These are phyloP conservation scores for Mixornis gularis DNA, from an alignment of 2,113 vertebrate genomes.

Conservation along the genomic window DNA sequence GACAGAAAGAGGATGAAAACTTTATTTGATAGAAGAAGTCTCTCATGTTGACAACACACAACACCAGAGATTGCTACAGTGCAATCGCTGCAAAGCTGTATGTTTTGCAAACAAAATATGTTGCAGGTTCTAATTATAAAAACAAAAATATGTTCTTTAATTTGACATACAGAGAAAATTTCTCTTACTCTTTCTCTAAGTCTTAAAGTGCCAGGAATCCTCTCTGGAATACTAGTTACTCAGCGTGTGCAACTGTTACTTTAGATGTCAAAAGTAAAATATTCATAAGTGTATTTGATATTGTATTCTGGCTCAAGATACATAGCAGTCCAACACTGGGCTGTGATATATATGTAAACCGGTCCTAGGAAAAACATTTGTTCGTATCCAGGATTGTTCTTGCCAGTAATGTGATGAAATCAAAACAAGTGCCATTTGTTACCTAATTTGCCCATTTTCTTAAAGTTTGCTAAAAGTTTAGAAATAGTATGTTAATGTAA, in stretches of 20 bases:
- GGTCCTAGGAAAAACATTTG: neutral
- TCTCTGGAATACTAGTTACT: neutral
- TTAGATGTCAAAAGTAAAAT: constrained; percentile 38
- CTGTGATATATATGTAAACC: neutral
- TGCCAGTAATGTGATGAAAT: neutral
- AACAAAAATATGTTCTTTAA: constrained; percentile 9
- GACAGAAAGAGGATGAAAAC: neutral
- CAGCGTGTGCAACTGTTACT: neutral
- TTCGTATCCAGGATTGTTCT: neutral
- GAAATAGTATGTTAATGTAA: neutral
- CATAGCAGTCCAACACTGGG: neutral
- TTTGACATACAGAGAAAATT: constrained; percentile 5
- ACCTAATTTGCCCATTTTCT: neutral
- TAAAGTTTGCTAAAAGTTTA: neutral
- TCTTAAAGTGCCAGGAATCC: neutral
- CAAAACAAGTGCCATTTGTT: neutral
- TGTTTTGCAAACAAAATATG: constrained; percentile 27
- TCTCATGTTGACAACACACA: neutral
- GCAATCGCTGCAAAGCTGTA: neutral
- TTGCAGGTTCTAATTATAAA: constrained; percentile 2
- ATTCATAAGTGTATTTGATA: constrained; percentile 25
- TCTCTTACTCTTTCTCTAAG: neutral
- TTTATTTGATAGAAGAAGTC: neutral
- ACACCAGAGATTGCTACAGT: neutral
- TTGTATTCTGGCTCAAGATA: neutral